Evolutionary conservation across 2,888 invertebrate genomes (phyloP).

Genomic region (Glaucopsyche alexis): DNA sequence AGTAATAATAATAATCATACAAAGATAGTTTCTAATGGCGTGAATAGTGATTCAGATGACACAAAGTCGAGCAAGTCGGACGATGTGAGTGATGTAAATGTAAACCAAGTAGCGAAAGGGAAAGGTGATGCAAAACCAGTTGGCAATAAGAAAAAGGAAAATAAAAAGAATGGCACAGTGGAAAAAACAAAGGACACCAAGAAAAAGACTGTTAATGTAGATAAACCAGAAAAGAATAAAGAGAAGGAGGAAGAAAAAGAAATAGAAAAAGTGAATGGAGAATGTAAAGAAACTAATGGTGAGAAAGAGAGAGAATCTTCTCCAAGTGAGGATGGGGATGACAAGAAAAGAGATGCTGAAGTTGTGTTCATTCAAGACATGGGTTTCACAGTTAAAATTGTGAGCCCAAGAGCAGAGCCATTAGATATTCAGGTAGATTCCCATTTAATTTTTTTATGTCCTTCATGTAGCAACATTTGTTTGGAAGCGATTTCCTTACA

Average conservation of each 20-base stretch:
- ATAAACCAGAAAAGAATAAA: constrained; percentile 51
- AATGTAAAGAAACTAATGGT: constrained; percentile 61
- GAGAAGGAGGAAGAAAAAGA: constrained; percentile 49
- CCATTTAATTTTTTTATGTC: neutral
- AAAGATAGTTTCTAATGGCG: constrained; percentile 76
- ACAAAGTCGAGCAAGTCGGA: constrained; percentile 67
- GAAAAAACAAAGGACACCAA: constrained; percentile 59
- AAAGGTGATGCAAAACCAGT: constrained; percentile 54
- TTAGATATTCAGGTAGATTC: constrained; percentile 92
- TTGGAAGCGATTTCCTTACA: too few relatives aligned
- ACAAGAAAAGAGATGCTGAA: constrained; percentile 85
- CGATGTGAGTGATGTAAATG: constrained; percentile 50
- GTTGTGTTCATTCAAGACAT: constrained; percentile 94
- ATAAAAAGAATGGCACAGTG: constrained; percentile 54
- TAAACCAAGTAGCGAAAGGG: constrained; percentile 49
- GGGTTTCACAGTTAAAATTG: constrained; percentile 96
- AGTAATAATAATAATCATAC: constrained; percentile 62
- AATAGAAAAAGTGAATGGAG: constrained; percentile 58
- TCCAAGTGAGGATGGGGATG: constrained; percentile 76
- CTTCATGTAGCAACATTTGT: too few relatives aligned
- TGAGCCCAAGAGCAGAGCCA: constrained; percentile 93
- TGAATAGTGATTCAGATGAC: constrained; percentile 67
- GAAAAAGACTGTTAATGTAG: constrained; percentile 53
- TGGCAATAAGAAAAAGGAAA: constrained; percentile 63
- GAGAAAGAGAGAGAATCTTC: constrained; percentile 70